Evolutionary conservation across 2,113 vertebrate species (phyloP).

Genomic region (Dipodomys spectabilis): DNA sequence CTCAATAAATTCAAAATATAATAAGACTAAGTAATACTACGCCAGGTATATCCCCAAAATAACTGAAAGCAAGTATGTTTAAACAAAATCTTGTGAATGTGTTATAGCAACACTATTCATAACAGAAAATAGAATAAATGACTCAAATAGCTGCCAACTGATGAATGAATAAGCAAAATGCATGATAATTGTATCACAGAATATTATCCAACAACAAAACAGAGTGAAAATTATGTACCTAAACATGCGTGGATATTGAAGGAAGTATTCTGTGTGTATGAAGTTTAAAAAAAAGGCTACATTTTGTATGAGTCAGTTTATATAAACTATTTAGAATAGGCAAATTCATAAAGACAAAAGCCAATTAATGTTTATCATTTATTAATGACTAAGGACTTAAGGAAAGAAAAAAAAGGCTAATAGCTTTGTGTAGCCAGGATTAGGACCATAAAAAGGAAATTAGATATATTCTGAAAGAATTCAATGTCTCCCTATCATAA

Average conservation of each 20-base stretch:
- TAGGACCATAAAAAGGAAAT: neutral
- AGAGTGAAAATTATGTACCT: neutral
- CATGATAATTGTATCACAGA: neutral
- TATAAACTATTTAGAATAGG: neutral
- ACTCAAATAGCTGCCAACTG: neutral
- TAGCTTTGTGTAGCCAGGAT: neutral
- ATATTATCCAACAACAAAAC: neutral
- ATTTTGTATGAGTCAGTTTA: neutral
- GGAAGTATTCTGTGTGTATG: neutral
- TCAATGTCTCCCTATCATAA: neutral
- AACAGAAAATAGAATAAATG: neutral
- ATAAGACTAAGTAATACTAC: neutral
- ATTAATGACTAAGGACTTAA: neutral
- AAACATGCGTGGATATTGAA: neutral
- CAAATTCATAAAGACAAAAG: neutral
- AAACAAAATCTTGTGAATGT: neutral
- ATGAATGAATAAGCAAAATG: neutral
- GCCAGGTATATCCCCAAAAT: neutral
- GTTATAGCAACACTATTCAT: neutral
- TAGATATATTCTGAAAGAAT: neutral
- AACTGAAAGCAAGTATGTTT: neutral
- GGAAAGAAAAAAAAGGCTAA: neutral
- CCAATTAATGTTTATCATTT: too few relatives aligned
- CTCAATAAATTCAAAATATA: neutral
- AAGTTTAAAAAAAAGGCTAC: neutral